These are phyloP conservation scores for Ectemnius continuus DNA, from an alignment of 2,888 invertebrate species.

Conservation along the genomic window DNA sequence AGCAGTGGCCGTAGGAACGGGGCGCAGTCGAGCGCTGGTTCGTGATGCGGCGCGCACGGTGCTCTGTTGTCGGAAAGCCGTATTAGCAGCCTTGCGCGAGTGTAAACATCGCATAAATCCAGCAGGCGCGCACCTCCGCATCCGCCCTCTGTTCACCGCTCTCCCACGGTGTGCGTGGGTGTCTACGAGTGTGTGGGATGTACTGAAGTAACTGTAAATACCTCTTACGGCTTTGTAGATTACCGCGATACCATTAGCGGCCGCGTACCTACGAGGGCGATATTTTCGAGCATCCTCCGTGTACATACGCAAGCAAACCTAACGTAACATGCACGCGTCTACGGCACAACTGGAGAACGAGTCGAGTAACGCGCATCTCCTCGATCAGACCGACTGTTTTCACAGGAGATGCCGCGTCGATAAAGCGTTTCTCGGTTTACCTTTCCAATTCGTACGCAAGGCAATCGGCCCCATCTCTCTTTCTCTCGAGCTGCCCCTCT, in stretches of 20 bases:
- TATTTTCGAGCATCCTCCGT: slow-evolving; percentile 1
- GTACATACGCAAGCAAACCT: neutral
- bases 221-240: slow-evolving; percentile 60
- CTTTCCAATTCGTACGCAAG: neutral
- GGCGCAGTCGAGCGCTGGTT: slow-evolving; percentile 60
- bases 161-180: neutral
- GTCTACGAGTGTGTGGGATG: slow-evolving; percentile 19
- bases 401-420: neutral
- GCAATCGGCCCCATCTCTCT: neutral
- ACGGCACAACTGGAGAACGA: too few relatives aligned
- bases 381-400: too few relatives aligned
- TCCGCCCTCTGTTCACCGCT: slow-evolving; percentile 17
- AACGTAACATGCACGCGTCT: too few relatives aligned
- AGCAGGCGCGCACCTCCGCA: slow-evolving; percentile 48
- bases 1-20: slow-evolving; percentile 24
- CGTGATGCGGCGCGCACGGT: slow-evolving; percentile 52
- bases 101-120: slow-evolving; percentile 75
- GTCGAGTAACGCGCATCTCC: too few relatives aligned
- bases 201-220: slow-evolving; percentile 60
- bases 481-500: neutral
- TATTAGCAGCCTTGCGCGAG: slow-evolving; percentile 73
- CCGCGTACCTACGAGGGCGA: slow-evolving; percentile 37
- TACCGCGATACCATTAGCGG: slow-evolving; percentile 56
- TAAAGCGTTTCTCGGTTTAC: neutral
- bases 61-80: slow-evolving; percentile 72